Evolutionary conservation across 1,140 invertebrate species (phyloP), one percentile per base, ranked within the genome.

Genomic region (Spodoptera frugiperda): DNA sequence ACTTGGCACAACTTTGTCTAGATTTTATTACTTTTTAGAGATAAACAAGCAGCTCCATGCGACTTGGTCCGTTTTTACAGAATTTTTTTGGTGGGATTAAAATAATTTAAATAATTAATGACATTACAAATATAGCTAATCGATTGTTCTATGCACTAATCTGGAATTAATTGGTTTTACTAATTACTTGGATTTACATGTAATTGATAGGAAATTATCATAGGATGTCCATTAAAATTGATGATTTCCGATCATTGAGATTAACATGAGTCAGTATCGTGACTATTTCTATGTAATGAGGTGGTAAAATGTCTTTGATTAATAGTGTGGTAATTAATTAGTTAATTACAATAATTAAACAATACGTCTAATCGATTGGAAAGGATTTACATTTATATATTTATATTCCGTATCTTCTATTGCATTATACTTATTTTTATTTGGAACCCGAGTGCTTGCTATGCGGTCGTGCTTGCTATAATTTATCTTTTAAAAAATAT

Each of bases 91-190:
- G n/a, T n/a, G n/a, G n/a, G n/a, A n/a, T n/a, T n/a, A n/a, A n/a
- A n/a, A n/a, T n/a, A n/a, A n/a, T n/a, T n/a, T n/a, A n/a, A 0
- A 0, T 39, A 25, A 44, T 55, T 55, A 25, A 55, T 25, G 10
- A 12, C 2, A 12, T 25, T 14, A 25, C 21, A 14, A 53, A 53
- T 39, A 39, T 39, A 6, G 33, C 49, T 53, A 15, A 53, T 5
- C 14, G 11, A 55, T 55, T 55, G 14, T 2, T 11, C 14, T 12
- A 55, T 11, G n/a, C 1, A 17, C 8, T 15, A 44, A 33, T 44
- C 30, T 55, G 4, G 19, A 10, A 55, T 61, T 59, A 73, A 73
- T 59, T 39, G 54, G n/a, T 73, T 25, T 48, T 44, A 73, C 54
- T 73, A 14, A 72, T 72, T 49, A 15, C 19, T 6, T 30, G 57